Base-by-base conservation (phyloP, 2,888 invertebrate genomes). In the Nymphalis urticae region DNA sequence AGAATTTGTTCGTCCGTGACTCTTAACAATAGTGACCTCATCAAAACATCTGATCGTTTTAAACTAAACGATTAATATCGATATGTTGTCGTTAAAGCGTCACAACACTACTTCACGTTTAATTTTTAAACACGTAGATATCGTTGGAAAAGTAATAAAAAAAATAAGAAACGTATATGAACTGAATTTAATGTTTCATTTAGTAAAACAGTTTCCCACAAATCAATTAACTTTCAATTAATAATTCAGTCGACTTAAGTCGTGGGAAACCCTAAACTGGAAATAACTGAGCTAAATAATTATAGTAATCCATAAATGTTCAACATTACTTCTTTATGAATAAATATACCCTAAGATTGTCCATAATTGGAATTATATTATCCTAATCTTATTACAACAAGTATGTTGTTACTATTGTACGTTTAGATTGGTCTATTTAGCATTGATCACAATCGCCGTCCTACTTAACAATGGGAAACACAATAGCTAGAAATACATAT, bases 201-300 rank as follows among this genome's bases (percentile, higher is more conserved):
- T 50, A 50, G 50, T 50, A 19, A 50, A 50, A 8, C 7, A 24
- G 13, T 58, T 66, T 56, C 61, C 42, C 62, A 67, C 56, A 62
- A 53, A 54, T 54, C 61, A 62, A 61, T 36, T 58, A 50, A 50
- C 42, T 67, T 36, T 67, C 56, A 62, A 62, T 62, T 53, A 48
- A 67, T 62, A 48, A 54, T 48, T 47, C 56, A 56, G 56, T 48
- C 51, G 63, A 65, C 72, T 64, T 68, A 62, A 64, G 66, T 64
- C 69, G 71, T 71, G 69, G 69, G 71, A 71, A 63, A 61, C 61
- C 63, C 64, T 50, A 56, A 42, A 13, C 42, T 42, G 42, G 13
- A 42, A 42, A 42, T 42, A 42, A 42, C 62, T 61, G 36, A 50
- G 58, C 47, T 64, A 62, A 24, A 62, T 9, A 8, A 62, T 50